Evolutionary conservation across 2,888 invertebrate species (phyloP).

Genomic region (Caenorhabditis sp.): DNA sequence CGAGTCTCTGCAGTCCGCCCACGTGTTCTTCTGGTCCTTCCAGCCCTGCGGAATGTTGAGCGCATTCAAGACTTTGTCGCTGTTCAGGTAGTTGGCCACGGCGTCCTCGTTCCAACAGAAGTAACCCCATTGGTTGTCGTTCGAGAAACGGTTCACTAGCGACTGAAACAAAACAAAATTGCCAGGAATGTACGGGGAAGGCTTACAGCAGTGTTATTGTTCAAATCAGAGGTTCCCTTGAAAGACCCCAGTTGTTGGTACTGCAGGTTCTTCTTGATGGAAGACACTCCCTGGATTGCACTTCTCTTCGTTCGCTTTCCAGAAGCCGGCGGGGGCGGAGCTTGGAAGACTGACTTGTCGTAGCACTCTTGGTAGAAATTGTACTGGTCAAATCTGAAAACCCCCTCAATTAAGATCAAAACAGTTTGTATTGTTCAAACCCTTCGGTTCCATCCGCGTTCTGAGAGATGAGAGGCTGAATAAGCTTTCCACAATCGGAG

Average conservation of each 20-base stretch:
- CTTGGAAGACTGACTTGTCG: conserved; percentile 52
- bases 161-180: conserved; percentile 36
- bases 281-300: conserved; percentile 33
- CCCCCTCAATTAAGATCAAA: no score
- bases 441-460: conserved; percentile 39
- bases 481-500: conserved; percentile 63
- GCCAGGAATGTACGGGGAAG: neutral
- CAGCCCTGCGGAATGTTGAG: conserved; percentile 68
- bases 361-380: conserved; percentile 76
- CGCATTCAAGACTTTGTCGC: conserved; percentile 59
- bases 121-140: conserved; percentile 72
- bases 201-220: conserved; percentile 57
- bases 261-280: conserved; percentile 23
- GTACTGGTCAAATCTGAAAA: conserved; percentile 68
- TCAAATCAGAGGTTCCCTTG: conserved; percentile 41
- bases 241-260: conserved; percentile 22
- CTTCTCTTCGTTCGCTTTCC: conserved; percentile 46
- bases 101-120: conserved; percentile 76
- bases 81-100: conserved; percentile 69
- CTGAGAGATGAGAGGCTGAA: conserved; percentile 61
- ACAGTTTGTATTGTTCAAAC: conserved; percentile 72
- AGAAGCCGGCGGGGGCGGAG: conserved; percentile 39
- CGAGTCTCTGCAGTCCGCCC: conserved; percentile 67
- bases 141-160: conserved; percentile 68
- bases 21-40: conserved; percentile 61